These are phyloP conservation scores for Urocynchramus pylzowi DNA, from an alignment of 2,113 vertebrate species.

Conservation along the genomic window DNA sequence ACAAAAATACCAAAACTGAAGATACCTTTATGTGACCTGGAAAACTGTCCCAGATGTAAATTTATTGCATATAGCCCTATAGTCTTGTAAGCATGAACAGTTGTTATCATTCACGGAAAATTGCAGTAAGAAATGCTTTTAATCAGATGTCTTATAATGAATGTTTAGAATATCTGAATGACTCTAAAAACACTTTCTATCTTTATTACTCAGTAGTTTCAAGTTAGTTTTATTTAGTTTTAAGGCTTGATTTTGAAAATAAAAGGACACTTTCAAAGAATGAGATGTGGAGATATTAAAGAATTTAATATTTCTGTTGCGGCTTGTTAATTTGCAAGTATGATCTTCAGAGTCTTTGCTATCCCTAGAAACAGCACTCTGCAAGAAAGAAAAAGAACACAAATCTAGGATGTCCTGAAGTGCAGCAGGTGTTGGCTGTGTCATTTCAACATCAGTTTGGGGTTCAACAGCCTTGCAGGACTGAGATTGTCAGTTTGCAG, in stretches of 20 bases:
- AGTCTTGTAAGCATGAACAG: background rate
- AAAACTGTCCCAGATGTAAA: background rate
- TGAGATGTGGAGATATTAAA: background rate
- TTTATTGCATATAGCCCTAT: background rate
- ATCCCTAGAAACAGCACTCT: background rate
- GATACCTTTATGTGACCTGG: background rate
- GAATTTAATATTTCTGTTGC: background rate
- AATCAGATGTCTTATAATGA: background rate
- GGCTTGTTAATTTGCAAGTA: background rate
- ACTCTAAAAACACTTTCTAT: background rate
- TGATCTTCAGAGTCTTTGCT: background rate
- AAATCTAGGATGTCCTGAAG: background rate
- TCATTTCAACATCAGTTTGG: slow-evolving; percentile 18
- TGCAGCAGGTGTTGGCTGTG: slow-evolving; percentile 32
- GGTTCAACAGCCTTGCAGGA: slow-evolving; percentile 43
- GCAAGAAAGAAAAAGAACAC: background rate
- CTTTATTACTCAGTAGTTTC: background rate
- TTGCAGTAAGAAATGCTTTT: background rate
- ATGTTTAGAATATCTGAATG: background rate
- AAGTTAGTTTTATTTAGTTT: background rate
- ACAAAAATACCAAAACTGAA: background rate
- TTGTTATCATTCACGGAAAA: background rate
- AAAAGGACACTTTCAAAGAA: background rate
- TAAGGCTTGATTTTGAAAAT: background rate
- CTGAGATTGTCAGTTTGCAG: slow-evolving; percentile 40